Evolutionary conservation across 2,113 vertebrate species (phyloP), one percentile per base, ranked within the genome.

Genomic region (Scophthalmus maximus): DNA sequence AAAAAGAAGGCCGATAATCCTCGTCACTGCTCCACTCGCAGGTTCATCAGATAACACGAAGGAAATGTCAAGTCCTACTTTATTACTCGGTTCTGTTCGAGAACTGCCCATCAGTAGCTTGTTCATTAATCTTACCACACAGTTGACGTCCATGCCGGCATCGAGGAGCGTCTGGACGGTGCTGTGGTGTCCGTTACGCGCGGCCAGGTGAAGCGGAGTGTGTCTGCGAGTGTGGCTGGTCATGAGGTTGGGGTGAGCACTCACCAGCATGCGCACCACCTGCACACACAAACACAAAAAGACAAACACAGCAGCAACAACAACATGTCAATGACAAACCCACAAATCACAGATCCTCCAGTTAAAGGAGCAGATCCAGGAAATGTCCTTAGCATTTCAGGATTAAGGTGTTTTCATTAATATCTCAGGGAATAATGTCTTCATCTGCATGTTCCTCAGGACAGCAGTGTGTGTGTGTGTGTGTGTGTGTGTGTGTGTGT

Each of bases 61-160:
- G 12, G 12, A 42, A 14, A 17, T 7, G 40, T 15, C 40, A 42
- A 2, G 17, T 42, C n/a, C n/a, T n/a, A n/a, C n/a, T n/a, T n/a
- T n/a, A n/a, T n/a, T n/a, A n/a, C n/a, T n/a, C n/a, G n/a, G n/a
- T n/a, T n/a, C n/a, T n/a, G n/a, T n/a, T n/a, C 38, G 4, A 17
- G 15, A 42, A 42, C 40, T 15, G 12, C 3, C 12, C 38, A 40
- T 8, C 44, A 14, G 7, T 12, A 5, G 20, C 50, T 11, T 14
- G 30, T n/a, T n/a, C n/a, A n/a, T n/a, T n/a, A 56, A 60, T 29
- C 25, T 9, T 89, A 98, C 97, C 93, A 96, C 92, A 72, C 93
- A 95, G 94, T 97, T 98, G 92, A 98, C 96, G 50, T 98, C 96
- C 95, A 98, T 98, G 81, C 96, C 95, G 14, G 96, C 95, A 51